Conservation (phyloP, 2,888 invertebrate genomes). For the Prionchulus punctatus region DNA sequence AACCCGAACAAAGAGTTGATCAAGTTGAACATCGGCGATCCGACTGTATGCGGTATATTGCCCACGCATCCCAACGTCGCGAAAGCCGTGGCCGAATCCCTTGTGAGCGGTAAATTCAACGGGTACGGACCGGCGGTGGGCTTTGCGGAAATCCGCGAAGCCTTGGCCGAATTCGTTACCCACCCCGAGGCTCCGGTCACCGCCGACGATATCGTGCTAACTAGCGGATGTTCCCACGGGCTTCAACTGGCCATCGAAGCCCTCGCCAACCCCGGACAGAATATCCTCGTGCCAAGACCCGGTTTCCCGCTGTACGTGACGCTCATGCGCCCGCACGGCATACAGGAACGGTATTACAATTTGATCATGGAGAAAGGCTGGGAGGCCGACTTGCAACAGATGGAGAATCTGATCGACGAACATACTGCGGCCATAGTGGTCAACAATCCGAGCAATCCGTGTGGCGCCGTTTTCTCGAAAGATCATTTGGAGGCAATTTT, state of each 20-base stretch:
- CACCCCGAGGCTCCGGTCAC: constrained; percentile 17
- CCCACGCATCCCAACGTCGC: constrained; percentile 17
- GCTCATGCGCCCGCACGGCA: constrained; percentile 26
- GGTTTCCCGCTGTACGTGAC: constrained; percentile 30
- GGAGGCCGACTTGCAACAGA: constrained; percentile 70
- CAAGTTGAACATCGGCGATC: constrained; percentile 38
- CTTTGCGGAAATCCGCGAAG: constrained; percentile 13
- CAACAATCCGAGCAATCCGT: constrained; percentile 95
- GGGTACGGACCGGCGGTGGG: constrained; percentile 31
- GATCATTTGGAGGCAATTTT: constrained; percentile 65
- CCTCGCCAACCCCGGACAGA: constrained; percentile 71
- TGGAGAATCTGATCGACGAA: constrained; percentile 73
- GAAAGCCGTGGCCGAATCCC: constrained; percentile 20
- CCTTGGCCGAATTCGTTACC: constrained; percentile 4
- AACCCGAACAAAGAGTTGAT: constrained; percentile 84
- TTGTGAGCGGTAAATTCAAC: constrained; percentile 19
- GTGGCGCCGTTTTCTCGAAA: constrained; percentile 78
- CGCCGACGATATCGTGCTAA: constrained; percentile 63
- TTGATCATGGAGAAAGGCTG: constrained; percentile 40
- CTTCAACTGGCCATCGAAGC: constrained; percentile 78
- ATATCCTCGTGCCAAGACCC: constrained; percentile 77
- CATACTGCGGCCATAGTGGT: constrained; percentile 76
- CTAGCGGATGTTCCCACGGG: constrained; percentile 88
- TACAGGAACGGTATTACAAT: constrained; percentile 15
- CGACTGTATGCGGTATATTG: constrained; percentile 24